Conservation (phyloP, 2,888 invertebrate genomes). For the Eurois occulta region DNA sequence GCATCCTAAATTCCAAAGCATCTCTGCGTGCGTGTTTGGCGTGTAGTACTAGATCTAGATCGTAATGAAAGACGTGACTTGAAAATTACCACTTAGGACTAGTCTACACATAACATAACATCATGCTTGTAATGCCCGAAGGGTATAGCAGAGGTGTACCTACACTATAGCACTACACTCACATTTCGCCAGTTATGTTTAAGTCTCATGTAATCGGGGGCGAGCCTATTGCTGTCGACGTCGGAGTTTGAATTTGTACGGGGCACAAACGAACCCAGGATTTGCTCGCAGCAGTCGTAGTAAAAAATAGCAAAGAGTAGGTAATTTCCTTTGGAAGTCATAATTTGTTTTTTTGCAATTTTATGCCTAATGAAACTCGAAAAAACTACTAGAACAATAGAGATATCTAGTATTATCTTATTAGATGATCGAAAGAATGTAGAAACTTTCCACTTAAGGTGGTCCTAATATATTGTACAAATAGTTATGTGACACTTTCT, state of each 20-base stretch:
- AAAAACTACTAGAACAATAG: conserved; percentile 10
- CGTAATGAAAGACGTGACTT: neutral
- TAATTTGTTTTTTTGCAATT: neutral
- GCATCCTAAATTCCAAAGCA: neutral
- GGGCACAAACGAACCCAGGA: neutral
- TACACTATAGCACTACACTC: neutral
- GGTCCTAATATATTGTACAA: conserved; percentile 80
- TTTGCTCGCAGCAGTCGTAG: neutral
- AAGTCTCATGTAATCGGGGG: neutral
- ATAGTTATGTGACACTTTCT: conserved; percentile 88
- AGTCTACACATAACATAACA: neutral
- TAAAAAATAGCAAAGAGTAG: neutral
- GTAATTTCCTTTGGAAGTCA: neutral
- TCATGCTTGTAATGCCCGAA: neutral
- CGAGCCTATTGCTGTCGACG: neutral
- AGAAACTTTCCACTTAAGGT: conserved; percentile 69
- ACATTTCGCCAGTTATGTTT: neutral
- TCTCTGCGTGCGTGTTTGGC: neutral
- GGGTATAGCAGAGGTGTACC: neutral
- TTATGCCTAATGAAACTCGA: neutral
- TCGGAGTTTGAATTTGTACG: no score
- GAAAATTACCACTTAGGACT: neutral
- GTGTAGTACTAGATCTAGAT: no score
- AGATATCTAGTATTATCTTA: conserved; percentile 21
- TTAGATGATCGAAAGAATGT: conserved; percentile 46